Percentiles rank a stretch among this genome's conserved stretches.
These are phyloP conservation scores for Drosophila melanica DNA, from an alignment of 1,140 invertebrate genomes.

Conservation along the genomic window DNA sequence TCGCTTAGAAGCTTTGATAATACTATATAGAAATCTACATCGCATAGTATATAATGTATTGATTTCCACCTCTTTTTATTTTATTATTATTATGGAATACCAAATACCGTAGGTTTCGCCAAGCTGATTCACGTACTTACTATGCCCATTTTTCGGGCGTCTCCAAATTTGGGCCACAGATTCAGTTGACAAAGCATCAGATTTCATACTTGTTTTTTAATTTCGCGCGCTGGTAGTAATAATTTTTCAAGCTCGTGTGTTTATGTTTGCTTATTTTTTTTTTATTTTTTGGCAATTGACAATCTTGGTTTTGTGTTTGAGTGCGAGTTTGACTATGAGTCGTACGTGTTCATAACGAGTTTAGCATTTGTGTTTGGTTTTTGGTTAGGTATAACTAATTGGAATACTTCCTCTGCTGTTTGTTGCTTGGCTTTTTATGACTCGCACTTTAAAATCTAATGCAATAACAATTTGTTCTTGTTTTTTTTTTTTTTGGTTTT, in stretches of 20 bases:
- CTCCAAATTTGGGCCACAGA: conserved; percentile 36
- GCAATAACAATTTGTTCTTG: conserved; percentile 27
- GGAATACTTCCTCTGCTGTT: conserved; percentile 43
- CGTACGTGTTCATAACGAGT: conserved; percentile 41
- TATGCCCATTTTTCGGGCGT: neutral
- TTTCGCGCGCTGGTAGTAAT: conserved; percentile 2
- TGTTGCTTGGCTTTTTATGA: conserved; percentile 24
- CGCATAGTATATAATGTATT: neutral
- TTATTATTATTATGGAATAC: neutral
- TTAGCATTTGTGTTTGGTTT: conserved; percentile 11
- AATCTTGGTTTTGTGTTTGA: conserved; percentile 30
- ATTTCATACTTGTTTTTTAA: conserved; percentile 11
- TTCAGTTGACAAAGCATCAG: conserved; percentile 26
- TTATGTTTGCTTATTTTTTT: conserved; percentile 5
- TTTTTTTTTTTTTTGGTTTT: conserved; percentile 13
- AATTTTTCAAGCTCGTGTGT: conserved; percentile 3
- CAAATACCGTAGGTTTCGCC: neutral
- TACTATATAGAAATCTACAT: neutral
- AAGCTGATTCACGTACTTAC: neutral
- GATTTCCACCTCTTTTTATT: no score
- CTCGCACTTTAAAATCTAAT: conserved; percentile 47
- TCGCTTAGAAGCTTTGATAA: neutral
- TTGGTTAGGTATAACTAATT: conserved; percentile 40
- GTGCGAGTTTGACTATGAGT: neutral
- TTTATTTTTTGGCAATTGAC: conserved; percentile 29